Evolutionary conservation across 2,797 vertebrate species (phyloP).

Genomic region (Chaenodraco wilsoni): DNA sequence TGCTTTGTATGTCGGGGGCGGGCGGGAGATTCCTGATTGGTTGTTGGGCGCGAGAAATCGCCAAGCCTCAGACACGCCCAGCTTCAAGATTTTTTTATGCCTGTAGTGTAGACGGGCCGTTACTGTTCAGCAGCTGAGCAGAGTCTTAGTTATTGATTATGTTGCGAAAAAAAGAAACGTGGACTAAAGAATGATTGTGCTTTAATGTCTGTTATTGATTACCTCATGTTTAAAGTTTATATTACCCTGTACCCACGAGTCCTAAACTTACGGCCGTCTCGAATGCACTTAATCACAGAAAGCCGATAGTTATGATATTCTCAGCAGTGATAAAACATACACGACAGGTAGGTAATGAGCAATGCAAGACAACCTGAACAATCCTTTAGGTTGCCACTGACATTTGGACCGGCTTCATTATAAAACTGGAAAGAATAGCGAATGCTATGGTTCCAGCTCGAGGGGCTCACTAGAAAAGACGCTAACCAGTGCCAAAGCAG

Average conservation of each 20-base stretch:
- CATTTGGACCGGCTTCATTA: slow-evolving; percentile 17
- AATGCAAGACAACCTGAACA: slow-evolving; percentile 35
- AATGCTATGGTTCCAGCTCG: slow-evolving; percentile 25
- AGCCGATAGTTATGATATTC: slow-evolving; percentile 17
- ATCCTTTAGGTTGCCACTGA: slow-evolving; percentile 24
- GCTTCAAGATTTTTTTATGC: too few relatives aligned
- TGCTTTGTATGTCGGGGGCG: too few relatives aligned
- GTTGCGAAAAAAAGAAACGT: slow-evolving; percentile 26
- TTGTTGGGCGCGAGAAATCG: too few relatives aligned
- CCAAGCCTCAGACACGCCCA: too few relatives aligned
- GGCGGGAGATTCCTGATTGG: too few relatives aligned
- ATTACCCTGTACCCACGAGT: slow-evolving; percentile 36
- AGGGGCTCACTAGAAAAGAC: slow-evolving; percentile 48
- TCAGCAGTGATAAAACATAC: slow-evolving; percentile 36
- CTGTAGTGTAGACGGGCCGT: too few relatives aligned
- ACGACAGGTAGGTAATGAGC: slow-evolving; percentile 36
- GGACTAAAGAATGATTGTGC: slow-evolving; percentile 39
- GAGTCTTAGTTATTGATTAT: slow-evolving; percentile 20
- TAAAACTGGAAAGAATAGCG: slow-evolving; percentile 48
- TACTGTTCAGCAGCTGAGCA: slow-evolving; percentile 30
- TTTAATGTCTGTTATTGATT: slow-evolving; percentile 56
- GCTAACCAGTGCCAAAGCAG: slow-evolving; percentile 50
- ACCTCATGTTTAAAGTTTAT: slow-evolving; percentile 28
- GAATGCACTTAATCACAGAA: slow-evolving; percentile 32
- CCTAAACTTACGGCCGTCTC: slow-evolving; percentile 42